A percentile compares a stretch with the other conserved stretches of the same genome.
These are phyloP conservation scores for Phylloscopus trochiloides DNA, from an alignment of 2,113 vertebrate genomes.

Conservation along the genomic window DNA sequence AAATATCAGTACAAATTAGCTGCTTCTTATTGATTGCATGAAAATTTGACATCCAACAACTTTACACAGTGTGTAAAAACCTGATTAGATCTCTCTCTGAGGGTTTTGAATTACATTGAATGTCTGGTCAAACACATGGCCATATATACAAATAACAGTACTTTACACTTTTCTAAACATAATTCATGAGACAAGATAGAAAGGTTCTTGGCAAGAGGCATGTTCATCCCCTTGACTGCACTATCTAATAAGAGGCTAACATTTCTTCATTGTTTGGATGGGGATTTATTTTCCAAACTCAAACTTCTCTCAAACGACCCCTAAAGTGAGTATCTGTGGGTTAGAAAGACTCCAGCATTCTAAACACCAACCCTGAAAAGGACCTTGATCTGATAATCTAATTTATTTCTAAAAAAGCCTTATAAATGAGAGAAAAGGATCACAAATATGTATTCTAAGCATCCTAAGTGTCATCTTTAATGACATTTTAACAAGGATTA, in stretches of 20 bases:
- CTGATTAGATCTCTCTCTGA: not conserved
- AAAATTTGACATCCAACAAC: not conserved
- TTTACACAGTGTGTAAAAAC: not conserved
- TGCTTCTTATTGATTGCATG: not conserved
- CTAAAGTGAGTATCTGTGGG: not conserved
- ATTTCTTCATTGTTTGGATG: not conserved
- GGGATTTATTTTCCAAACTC: not conserved
- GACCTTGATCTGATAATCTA: not conserved
- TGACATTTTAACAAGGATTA: not conserved
- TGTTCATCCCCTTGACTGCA: not conserved
- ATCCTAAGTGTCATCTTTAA: not conserved
- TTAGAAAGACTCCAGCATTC: not conserved
- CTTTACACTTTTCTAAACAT: not conserved
- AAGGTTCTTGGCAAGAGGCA: not conserved
- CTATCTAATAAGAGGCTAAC: not conserved
- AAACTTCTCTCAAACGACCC: not conserved
- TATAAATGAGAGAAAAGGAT: not conserved
- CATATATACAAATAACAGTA: not conserved
- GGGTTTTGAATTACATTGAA: not conserved
- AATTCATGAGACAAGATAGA: not conserved
- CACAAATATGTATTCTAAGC: not conserved
- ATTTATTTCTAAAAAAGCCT: not conserved
- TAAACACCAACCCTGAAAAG: not conserved
- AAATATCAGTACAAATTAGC: not conserved
- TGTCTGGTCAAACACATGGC: not conserved